Evolutionary conservation across 1,140 invertebrate genomes (phyloP), one percentile per base, ranked within the genome.

Genomic region (Heterodera schachtii): DNA sequence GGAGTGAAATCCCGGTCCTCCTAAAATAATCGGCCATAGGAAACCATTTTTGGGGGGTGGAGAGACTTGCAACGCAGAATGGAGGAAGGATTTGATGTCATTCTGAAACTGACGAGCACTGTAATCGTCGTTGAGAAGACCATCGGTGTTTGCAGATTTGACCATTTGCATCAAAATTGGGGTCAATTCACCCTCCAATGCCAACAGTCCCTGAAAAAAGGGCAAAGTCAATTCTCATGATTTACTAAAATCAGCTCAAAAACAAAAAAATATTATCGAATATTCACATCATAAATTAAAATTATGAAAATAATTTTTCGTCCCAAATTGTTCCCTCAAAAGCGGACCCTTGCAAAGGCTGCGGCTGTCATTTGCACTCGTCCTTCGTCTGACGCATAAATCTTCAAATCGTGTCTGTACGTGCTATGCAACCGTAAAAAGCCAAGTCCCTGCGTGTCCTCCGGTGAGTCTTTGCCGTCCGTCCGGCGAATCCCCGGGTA

Each of bases 151-250:
- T 2, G 97, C 97, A 87, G 95, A 97, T 90, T 99, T 99, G 1
- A 99, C 98, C 98, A 99, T 99, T 91, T 99, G 98, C 16, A 98
- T 96, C 19, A 99, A 91, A 90, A 99, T 99, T 0, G 98, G 98
- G 0, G 98, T 98, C 3, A 99, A 91, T 91, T 99, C 97, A 11
- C 97, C 98, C 91, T 99, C 98, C 57, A 99, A 90, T 0, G 97
- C 98, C 0, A 99, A 91, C 43, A 99, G 91, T 13, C 97, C 93
- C 91, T 93, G 31, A 79, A 46, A 83, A 46, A 69, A 19, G 19
- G 60, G 84, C 46, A 2, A n/a, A 43, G 13, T 16, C 8, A 71
- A 7, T 71, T 43, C 43, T 11, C 44, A 43, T 71, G 19, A 1
- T 31, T 0, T 31, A 31, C 31, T 1, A 31, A 31, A 31, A 31